These are phyloP conservation scores for Tautogolabrus adspersus DNA, from an alignment of 2,113 vertebrate genomes.

Conservation along the genomic window DNA sequence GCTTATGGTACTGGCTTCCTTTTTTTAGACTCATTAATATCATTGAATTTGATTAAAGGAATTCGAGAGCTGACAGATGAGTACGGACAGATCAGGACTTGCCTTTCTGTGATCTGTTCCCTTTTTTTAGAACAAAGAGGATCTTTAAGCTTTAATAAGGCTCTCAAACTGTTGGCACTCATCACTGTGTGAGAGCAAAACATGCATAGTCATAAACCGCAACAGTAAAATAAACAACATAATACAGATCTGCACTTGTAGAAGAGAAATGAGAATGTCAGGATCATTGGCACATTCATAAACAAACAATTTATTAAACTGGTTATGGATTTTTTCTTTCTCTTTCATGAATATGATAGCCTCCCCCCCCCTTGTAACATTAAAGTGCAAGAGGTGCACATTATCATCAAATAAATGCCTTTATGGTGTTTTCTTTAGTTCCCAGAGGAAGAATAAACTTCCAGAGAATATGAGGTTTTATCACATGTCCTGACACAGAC, in stretches of 20 bases:
- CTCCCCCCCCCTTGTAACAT: too few relatives aligned
- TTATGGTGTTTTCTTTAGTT: conserved; percentile 33
- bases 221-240: conserved; percentile 58
- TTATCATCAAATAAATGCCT: conserved; percentile 10
- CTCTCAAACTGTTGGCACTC: conserved; percentile 26
- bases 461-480: conserved; percentile 21
- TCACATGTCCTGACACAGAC: conserved; percentile 35
- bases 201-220: conserved; percentile 47
- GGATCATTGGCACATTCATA: not conserved
- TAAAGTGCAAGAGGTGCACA: not conserved
- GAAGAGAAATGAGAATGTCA: not conserved
- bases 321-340: too few relatives aligned
- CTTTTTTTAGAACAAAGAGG: conserved; percentile 58
- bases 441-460: not conserved
- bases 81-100: conserved; percentile 51
- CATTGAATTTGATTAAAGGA: conserved; percentile 31
- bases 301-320: not conserved
- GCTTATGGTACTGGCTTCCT: not conserved
- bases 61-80: conserved; percentile 33
- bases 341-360: too few relatives aligned
- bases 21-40: conserved; percentile 3
- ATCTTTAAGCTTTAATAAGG: conserved; percentile 39
- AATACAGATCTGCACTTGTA: conserved; percentile 48
- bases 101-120: conserved; percentile 35
- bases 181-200: conserved; percentile 27